phyloP scores from a whole-genome alignment of 2,797 vertebrate species.

The Dendrocincla tyrannina region DNA sequence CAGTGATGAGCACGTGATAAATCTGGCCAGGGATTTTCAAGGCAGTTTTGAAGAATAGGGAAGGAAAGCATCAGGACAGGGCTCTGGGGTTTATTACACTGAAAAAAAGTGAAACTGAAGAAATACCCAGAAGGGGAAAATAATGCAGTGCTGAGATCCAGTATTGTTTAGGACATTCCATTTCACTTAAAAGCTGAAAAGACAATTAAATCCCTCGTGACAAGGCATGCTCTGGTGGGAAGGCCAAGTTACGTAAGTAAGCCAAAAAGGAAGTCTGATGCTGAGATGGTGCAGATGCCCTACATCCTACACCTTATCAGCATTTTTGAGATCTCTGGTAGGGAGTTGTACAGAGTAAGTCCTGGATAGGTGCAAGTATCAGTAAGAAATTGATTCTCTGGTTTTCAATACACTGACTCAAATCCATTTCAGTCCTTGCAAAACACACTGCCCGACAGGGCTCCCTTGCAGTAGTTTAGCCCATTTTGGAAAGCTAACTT shows the following conservation, averaged over 20 bases:
- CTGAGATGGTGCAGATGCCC: neutral
- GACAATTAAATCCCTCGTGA: neutral
- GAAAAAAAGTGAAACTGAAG: neutral
- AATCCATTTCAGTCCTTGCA: neutral
- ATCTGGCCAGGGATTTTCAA: neutral
- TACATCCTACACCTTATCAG: neutral
- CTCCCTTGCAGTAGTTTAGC: neutral
- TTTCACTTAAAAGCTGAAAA: conserved; percentile 12
- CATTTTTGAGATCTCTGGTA: neutral
- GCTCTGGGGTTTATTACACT: neutral
- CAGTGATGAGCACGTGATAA: neutral
- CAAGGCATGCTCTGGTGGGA: neutral
- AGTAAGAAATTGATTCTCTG: neutral
- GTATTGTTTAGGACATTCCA: neutral
- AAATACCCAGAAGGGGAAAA: neutral
- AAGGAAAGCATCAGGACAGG: neutral
- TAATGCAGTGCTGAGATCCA: neutral
- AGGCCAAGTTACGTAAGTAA: neutral
- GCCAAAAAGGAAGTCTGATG: neutral
- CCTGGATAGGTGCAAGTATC: neutral
- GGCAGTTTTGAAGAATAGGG: neutral
- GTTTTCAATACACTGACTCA: neutral
- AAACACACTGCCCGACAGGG: neutral
- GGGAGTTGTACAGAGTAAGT: neutral
- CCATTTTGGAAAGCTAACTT: neutral